phyloP scores from a whole-genome alignment of 2,113 vertebrate genomes.

The Romanogobio albipinnatus region DNA sequence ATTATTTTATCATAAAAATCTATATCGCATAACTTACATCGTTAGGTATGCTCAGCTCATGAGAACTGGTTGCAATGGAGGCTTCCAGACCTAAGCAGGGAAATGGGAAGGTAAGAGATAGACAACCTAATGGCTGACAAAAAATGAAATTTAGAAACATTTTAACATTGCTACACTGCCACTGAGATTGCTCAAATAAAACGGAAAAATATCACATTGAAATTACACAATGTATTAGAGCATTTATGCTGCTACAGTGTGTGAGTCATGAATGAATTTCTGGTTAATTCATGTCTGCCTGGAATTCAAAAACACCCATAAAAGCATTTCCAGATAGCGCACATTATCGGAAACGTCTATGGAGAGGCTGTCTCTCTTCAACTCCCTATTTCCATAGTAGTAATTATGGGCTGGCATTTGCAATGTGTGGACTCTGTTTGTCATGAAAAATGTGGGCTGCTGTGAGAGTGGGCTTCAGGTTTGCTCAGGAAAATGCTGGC shows the following conservation, averaged over 20 bases:
- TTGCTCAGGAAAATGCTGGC: constrained; percentile 42
- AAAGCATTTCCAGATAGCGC: constrained; percentile 38
- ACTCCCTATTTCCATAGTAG: constrained; percentile 25
- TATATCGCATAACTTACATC: constrained; percentile 82
- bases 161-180: constrained; percentile 8
- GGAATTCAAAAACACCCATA: constrained; percentile 43
- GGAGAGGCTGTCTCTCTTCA: constrained; percentile 14
- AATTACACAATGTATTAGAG: constrained; percentile 15
- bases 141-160: constrained; percentile 8
- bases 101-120: constrained; percentile 66
- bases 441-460: constrained; percentile 40
- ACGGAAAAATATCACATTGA: constrained; percentile 16
- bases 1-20: background rate
- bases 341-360: constrained; percentile 28
- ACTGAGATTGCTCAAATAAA: background rate
- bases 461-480: constrained; percentile 55
- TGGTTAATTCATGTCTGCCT: constrained; percentile 33
- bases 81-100: constrained; percentile 86
- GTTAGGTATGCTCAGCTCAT: constrained; percentile 93
- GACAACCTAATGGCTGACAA: constrained; percentile 47
- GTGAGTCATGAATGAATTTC: constrained; percentile 31
- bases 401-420: constrained; percentile 32
- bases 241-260: constrained; percentile 16
- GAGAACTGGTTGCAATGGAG: constrained; percentile 86
- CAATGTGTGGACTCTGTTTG: constrained; percentile 32